Conservation (phyloP, 2,888 invertebrate species). For the Plagodis dolabraria region DNA sequence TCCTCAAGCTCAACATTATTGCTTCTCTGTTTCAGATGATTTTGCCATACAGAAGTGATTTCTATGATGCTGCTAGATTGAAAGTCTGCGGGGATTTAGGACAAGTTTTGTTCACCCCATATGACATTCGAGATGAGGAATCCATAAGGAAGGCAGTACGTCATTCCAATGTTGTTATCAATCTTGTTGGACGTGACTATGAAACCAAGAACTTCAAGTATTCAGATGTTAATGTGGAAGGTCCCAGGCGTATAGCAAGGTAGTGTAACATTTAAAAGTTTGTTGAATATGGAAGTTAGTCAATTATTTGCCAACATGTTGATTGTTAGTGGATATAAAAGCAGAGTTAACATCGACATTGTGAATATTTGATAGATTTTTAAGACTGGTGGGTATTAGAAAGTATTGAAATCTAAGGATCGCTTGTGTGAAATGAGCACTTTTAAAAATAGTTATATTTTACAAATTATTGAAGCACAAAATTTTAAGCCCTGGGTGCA, state of each 20-base stretch:
- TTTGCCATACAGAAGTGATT: conserved; percentile 95
- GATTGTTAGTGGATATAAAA: no score
- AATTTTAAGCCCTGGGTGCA: no score
- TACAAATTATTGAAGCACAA: no score
- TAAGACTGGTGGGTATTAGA: no score
- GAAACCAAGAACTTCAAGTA: conserved; percentile 96
- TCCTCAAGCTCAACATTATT: neutral
- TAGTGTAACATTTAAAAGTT: conserved; percentile 37
- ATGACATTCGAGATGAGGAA: conserved; percentile 92
- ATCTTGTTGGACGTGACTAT: conserved; percentile 95
- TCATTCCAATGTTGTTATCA: conserved; percentile 98
- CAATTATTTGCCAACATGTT: no score
- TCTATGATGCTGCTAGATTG: conserved; percentile 90
- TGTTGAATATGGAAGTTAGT: no score
- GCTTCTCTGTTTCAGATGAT: conserved; percentile 91
- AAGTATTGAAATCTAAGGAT: no score
- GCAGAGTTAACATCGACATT: no score
- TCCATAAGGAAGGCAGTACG: conserved; percentile 93
- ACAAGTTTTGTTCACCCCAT: conserved; percentile 96
- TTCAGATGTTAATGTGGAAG: conserved; percentile 94
- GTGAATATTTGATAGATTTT: no score
- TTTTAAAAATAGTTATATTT: no score
- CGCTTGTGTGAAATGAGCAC: no score
- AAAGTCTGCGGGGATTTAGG: conserved; percentile 97
- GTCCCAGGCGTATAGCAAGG: conserved; percentile 93